These are phyloP conservation scores for Caenorhabditis sinica DNA, from an alignment of 2,888 invertebrate genomes.

Conservation along the genomic window DNA sequence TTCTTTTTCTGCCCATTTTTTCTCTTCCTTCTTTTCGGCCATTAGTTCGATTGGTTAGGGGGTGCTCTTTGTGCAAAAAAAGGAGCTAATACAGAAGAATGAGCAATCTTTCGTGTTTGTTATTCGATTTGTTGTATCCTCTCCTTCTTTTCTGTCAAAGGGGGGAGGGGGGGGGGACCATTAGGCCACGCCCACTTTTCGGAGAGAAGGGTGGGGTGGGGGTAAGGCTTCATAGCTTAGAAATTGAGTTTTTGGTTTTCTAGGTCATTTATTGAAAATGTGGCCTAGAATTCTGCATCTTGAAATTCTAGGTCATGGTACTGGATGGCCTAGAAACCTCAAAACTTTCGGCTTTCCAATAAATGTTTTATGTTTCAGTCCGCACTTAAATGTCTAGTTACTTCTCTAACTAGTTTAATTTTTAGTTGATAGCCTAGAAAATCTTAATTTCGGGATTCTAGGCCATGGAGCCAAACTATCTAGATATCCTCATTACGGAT, in stretches of 20 bases:
- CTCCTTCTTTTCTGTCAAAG: neutral
- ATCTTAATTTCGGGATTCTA: no score
- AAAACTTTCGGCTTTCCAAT: neutral
- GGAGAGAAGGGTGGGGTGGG: neutral
- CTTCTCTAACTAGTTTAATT: no score
- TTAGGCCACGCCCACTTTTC: constrained; percentile 1
- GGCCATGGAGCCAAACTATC: no score
- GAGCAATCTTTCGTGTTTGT: constrained; percentile 12
- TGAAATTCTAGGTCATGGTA: neutral
- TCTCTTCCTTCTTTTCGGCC: neutral
- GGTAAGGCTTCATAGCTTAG: neutral
- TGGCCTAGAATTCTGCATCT: neutral
- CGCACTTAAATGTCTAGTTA: no score
- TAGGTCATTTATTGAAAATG: no score
- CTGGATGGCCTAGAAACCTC: neutral
- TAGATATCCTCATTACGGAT: no score
- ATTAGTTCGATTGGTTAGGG: constrained; percentile 57
- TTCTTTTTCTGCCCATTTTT: neutral
- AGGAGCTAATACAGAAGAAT: neutral
- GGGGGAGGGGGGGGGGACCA: neutral
- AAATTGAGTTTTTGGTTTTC: neutral
- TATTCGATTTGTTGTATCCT: constrained; percentile 11
- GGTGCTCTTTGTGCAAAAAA: constrained; percentile 10
- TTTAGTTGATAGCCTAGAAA: no score
- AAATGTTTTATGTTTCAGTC: no score